These are phyloP conservation scores for Drosophila algonquin DNA, from an alignment of 2,888 invertebrate species.

Conservation along the genomic window DNA sequence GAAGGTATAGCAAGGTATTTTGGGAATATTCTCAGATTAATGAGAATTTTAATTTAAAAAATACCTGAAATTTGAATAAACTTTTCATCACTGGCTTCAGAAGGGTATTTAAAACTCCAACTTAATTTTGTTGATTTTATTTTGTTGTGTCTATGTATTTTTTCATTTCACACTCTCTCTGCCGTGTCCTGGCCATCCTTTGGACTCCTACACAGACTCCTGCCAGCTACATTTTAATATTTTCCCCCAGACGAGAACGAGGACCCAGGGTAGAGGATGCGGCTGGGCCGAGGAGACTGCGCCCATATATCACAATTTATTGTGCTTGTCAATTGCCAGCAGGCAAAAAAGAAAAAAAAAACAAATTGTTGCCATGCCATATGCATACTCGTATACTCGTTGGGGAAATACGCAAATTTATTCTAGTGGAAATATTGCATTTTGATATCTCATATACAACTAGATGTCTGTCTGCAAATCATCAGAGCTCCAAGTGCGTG, in stretches of 20 bases:
- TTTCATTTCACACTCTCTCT: constrained; percentile 21
- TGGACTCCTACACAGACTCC: constrained; percentile 23
- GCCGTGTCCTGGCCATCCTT: constrained; percentile 24
- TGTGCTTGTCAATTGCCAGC: constrained; percentile 74
- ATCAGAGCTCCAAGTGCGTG: constrained; percentile 14
- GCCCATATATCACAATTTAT: constrained; percentile 76
- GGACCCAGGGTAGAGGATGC: no score
- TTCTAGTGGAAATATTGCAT: constrained; percentile 68
- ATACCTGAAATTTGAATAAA: no score
- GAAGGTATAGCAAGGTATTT: not conserved
- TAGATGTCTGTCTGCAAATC: constrained; percentile 36
- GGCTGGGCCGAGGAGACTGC: constrained; percentile 21
- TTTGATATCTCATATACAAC: constrained; percentile 50
- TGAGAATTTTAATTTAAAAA: not conserved
- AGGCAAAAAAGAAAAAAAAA: constrained; percentile 31
- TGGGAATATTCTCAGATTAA: not conserved
- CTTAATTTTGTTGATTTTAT: not conserved
- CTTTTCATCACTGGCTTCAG: no score
- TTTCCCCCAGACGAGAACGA: constrained; percentile 8
- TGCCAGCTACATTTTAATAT: constrained; percentile 31
- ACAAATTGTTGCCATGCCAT: constrained; percentile 21
- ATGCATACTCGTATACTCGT: constrained; percentile 29
- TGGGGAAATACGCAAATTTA: constrained; percentile 57
- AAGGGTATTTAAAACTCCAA: not conserved
- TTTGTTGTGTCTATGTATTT: constrained; percentile 25